Base-by-base conservation (phyloP, 2,113 vertebrate species). In the Myiagra hebetior region DNA sequence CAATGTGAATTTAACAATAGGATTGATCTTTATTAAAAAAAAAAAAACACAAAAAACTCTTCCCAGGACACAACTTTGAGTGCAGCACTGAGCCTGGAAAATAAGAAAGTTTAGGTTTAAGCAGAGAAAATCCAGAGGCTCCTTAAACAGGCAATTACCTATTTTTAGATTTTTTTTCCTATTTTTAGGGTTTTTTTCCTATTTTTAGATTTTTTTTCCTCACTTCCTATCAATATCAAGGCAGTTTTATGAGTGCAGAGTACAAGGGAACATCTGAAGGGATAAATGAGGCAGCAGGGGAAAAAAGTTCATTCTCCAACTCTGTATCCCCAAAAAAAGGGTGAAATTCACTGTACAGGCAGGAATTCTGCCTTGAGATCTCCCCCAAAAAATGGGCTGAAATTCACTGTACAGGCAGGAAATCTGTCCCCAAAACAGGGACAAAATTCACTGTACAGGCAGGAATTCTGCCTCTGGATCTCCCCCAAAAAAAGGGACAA, bases 1-100 rank as follows among this genome's bases (percentile, higher is more conserved):
- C 93, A 97, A 95, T 93, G 9, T 6, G 24, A 39, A 3, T 22
- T 72, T 55, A 93, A 95, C 93, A 95, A 93, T 80, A 74, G 84
- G 73, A 33, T 56, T 24, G 24, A 39, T 72, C 63, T 88, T 68
- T 77, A 86, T 68, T 74, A 50, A 74, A 76, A 91, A 90, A 56
- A 35, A 65, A 63, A 26, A 23, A 23, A 55, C 70, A 88, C 52
- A 35, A 64, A 65, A 47, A 10, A 21, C 59, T 76, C 68, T 64
- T 42, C 47, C 23, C 55, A 92, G 78, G 74, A 60, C 70, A 95
- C 18, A 46, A 46, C 70, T 83, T 35, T 30, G 63, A 74, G 63
- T 2, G 19, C 0, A 86, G 72, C 39, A 18, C 30, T 37, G 50
- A 10, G 81, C 30, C 57, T 59, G 64, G 35, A 79, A 72, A 70